Conservation (phyloP, 2,888 invertebrate genomes). For the Nycteola revayana region DNA sequence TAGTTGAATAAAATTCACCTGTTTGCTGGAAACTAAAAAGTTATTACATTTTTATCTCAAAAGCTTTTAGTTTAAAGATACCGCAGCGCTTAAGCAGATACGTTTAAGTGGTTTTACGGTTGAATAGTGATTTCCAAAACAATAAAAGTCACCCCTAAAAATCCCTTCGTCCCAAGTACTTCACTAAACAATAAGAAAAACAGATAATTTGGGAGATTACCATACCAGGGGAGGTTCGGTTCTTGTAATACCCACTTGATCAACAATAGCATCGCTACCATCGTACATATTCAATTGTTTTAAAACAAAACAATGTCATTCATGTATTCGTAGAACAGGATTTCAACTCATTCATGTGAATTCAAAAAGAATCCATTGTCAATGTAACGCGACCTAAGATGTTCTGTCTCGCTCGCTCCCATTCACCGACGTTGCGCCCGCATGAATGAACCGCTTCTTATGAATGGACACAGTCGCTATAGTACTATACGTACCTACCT, state of each 20-base stretch:
- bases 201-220: constrained; percentile 29
- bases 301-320: constrained; percentile 62
- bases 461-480: constrained; percentile 76
- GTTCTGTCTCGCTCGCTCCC: constrained; percentile 70
- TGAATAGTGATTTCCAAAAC: constrained; percentile 6
- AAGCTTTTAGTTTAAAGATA: no score
- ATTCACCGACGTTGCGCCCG: constrained; percentile 68
- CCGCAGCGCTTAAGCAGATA: no score
- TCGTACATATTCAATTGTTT: constrained; percentile 60
- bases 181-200: constrained; percentile 23
- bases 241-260: constrained; percentile 48
- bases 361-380: constrained; percentile 61
- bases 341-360: constrained; percentile 60
- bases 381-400: constrained; percentile 72
- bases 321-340: constrained; percentile 66
- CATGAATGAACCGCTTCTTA: constrained; percentile 81
- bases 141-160: constrained; percentile 9
- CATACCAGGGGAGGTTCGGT: constrained; percentile 35
- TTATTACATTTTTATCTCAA: no score
- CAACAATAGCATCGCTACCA: constrained; percentile 38
- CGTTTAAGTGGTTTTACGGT: constrained; percentile 7
- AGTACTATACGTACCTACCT: constrained; percentile 73
- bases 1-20: no score
- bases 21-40: no score
- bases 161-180: constrained; percentile 13